phyloP scores from a whole-genome alignment of 2,797 vertebrate genomes.

The Eidolon dupreanum region DNA sequence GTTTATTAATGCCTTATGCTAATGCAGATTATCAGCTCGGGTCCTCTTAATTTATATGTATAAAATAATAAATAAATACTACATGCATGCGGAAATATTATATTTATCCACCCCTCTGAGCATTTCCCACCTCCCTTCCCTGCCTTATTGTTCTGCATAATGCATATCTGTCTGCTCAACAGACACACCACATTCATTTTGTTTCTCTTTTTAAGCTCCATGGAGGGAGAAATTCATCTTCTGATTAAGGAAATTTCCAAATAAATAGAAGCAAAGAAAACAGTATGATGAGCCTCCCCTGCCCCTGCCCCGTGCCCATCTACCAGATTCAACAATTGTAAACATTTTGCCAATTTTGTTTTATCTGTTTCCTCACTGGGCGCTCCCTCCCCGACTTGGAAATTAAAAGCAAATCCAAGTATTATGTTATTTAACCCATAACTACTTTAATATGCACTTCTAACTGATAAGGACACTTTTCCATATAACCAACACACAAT shows the following conservation, averaged over 20 bases:
- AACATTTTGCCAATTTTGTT: neutral
- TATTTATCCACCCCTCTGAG: neutral
- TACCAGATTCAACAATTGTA: neutral
- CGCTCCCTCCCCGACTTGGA: neutral
- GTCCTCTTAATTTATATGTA: neutral
- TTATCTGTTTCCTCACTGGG: neutral
- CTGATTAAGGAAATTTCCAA: conserved; percentile 57
- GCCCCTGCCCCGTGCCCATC: neutral
- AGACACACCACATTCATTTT: neutral
- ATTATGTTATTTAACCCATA: neutral
- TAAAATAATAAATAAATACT: neutral
- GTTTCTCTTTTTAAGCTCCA: conserved; percentile 23
- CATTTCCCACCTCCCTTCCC: neutral
- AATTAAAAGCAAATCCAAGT: neutral
- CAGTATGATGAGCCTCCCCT: neutral
- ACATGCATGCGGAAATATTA: neutral
- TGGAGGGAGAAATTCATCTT: neutral
- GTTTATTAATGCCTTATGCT: neutral
- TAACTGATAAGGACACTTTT: neutral
- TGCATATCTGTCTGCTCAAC: neutral
- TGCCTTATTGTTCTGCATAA: neutral
- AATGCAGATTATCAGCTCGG: neutral
- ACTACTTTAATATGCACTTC: neutral
- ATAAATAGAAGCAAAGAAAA: neutral
- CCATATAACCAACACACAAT: neutral